Evolutionary conservation across 2,888 invertebrate species (phyloP), one percentile per base, ranked within the genome.

Genomic region (Trichacis sp.): DNA sequence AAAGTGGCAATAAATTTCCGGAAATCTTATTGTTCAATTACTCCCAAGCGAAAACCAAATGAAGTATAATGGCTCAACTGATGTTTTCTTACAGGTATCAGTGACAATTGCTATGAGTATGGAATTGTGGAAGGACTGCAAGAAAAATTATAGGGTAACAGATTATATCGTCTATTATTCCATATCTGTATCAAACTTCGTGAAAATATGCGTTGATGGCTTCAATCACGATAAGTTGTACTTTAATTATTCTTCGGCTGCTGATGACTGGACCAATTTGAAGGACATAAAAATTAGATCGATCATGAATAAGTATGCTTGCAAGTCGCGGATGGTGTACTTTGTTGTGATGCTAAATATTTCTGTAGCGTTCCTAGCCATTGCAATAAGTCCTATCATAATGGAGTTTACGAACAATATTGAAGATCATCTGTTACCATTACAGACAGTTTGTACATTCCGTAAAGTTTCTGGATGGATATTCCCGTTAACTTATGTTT

Each of bases 191-290:
- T 53, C 74, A 20, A 68, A 70, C 2, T 36, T 72, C 1, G 56
- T 73, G 9, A 77, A 77, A 29, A 55, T 72, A 0, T 4, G 71
- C 24, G 63, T 68, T 1, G 58, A 72, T 24, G 70, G 72, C 24
- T 15, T 70, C 0, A 53, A 77, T 53, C 71, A 73, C 12, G 59
- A 57, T 0, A 51, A 72, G 38, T 52, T 75, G 8, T 61, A 60
- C 19, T 54, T 47, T 0, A 55, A 73, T 1, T 57, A 74, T 4
- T 38, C 49, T 1, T 66, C 68, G 1, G 69, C 71, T 6, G 49
- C 70, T 20, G 57, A 73, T 1, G 77, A 76, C 33, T 75, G 77
- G 75, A 20, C 64, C 4, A 0, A 8, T 8, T 11, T 63, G 9
- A 40, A 54, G 18, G 48, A 66, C 1, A 42, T 64, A 14, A 60